These are phyloP conservation scores for Butorides virescens DNA, from an alignment of 2,113 vertebrate species.

Conservation along the genomic window DNA sequence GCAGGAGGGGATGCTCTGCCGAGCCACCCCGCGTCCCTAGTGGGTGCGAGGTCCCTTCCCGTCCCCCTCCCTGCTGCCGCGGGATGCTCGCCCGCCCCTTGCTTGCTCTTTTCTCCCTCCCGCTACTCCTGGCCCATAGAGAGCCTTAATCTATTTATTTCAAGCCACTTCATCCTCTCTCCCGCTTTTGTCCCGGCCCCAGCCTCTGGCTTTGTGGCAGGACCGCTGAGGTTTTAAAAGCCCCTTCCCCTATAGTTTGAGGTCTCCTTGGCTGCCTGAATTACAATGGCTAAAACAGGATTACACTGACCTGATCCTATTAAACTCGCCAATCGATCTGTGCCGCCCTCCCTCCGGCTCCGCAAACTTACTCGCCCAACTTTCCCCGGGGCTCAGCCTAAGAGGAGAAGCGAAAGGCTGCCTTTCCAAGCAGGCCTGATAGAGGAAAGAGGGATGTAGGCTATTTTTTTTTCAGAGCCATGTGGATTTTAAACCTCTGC, in stretches of 20 bases:
- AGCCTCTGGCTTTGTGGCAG: conserved; percentile 73
- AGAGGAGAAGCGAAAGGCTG: neutral
- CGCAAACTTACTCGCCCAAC: conserved; percentile 43
- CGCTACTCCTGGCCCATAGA: conserved; percentile 48
- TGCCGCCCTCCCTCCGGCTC: conserved; percentile 60
- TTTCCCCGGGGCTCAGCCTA: neutral
- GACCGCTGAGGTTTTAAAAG: conserved; percentile 57
- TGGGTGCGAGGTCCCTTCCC: neutral
- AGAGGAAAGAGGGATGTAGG: neutral
- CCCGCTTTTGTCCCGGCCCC: conserved; percentile 67
- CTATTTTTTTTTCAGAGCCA: neutral
- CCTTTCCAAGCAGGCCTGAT: neutral
- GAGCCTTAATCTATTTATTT: conserved; percentile 81
- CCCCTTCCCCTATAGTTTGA: conserved; percentile 70
- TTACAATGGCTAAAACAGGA: conserved; percentile 78
- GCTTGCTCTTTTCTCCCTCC: conserved; percentile 54
- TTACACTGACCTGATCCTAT: conserved; percentile 83
- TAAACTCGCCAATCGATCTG: conserved; percentile 69
- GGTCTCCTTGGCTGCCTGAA: conserved; percentile 75
- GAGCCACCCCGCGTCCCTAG: neutral
- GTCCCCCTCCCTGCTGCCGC: neutral
- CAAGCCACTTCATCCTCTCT: conserved; percentile 74
- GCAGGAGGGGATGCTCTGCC: neutral
- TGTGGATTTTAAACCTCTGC: neutral
- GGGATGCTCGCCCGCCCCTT: conserved; percentile 2